Evolutionary conservation across 1,140 invertebrate species (phyloP).

Genomic region (Yoshiicerus persimilis): DNA sequence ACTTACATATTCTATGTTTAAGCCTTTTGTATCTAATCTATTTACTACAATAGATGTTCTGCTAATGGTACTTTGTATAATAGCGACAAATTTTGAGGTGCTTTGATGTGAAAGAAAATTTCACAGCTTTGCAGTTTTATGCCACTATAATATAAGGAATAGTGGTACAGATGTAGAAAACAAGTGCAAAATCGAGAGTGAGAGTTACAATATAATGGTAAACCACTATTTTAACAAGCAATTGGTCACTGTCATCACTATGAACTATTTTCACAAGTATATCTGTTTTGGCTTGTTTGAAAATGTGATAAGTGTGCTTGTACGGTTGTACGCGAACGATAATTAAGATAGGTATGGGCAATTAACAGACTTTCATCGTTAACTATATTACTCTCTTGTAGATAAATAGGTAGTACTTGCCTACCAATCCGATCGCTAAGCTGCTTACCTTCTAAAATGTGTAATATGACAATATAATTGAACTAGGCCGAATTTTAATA

Average conservation of each 20-base stretch:
- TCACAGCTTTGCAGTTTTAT: no score
- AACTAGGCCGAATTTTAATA: neutral
- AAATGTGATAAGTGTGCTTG: neutral
- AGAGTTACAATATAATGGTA: neutral
- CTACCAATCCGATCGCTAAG: neutral
- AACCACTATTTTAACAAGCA: neutral
- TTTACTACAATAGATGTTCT: neutral
- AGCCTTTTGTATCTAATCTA: neutral
- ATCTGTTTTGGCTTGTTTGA: neutral
- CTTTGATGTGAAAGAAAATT: no score
- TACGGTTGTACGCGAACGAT: no score
- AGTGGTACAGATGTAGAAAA: no score
- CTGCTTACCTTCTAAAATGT: neutral
- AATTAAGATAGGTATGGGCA: no score
- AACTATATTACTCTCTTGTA: neutral
- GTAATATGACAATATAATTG: no score
- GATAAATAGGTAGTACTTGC: neutral
- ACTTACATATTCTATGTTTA: neutral
- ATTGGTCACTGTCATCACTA: neutral
- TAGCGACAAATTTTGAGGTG: no score
- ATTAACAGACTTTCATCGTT: neutral
- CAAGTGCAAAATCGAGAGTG: neutral
- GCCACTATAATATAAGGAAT: no score
- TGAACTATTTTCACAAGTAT: neutral
- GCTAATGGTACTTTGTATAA: no score